Evolutionary conservation across 1,140 invertebrate genomes (phyloP), one percentile per base, ranked within the genome.

Genomic region (Aleiodes sp.): DNA sequence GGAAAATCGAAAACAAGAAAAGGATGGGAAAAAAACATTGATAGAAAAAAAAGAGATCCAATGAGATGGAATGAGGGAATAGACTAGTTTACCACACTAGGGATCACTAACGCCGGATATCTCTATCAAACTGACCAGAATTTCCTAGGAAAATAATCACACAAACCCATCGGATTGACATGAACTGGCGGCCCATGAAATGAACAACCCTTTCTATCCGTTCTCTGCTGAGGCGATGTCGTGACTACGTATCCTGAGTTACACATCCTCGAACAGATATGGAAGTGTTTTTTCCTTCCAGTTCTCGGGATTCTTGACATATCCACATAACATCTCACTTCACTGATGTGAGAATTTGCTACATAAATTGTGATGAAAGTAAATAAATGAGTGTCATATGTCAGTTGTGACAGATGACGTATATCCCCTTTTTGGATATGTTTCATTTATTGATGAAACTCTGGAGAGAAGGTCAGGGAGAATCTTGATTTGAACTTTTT

Each of bases 161-260:
- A 78, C 73, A 74, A 70, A 76, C 76, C 76, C 80, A 79, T 60
- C 19, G 75, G 75, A 79, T 77, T 81, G 80, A 82, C 78, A 72
- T 75, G 78, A 84, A 39, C 76, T 79, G 83, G 79, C 83, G 82
- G 80, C 75, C 81, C 83, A 83, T 85, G 83, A 84, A 85, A 84
- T 85, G 80, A 84, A 83, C 81, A 78, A 76, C 77, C 74, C 71
- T 74, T 70, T 70, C 72, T 71, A 52, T 65, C 59, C 52, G 46
- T 29, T 21, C 46, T 26, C 2, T 24, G 12, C 46, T 6, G n/a
- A 1, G 21, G 21, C 26, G 12, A 52, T 24, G 46, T 52, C 46
- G 21, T 24, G 10, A 24, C 46, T 52, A 52, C 8, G 39, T 14
- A 24, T 67, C 35, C 56, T 46, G 65, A 33, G 31, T 4, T 29